Base-by-base conservation (phyloP, 2,113 vertebrate genomes). In the Choloepus hoffmanni region DNA sequence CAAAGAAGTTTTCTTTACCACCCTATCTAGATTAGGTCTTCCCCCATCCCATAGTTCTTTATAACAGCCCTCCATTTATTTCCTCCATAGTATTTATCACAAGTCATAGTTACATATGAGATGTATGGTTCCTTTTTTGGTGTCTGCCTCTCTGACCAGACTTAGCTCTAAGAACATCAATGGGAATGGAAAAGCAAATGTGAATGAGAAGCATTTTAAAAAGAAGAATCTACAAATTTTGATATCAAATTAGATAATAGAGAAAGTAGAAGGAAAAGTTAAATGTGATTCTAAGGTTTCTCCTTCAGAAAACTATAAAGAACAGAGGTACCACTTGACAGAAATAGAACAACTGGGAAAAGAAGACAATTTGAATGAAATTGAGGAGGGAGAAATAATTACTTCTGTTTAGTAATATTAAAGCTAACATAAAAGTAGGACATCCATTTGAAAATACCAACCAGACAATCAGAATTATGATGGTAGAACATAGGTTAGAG, bases 171-270 rank as follows among this genome's bases (percentile, higher is more conserved):
- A 91, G 88, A 91, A 85, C 33, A 85, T 55, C 53, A 3, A 33
- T 40, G 45, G 23, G 62, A 79, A 70, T 82, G 55, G 30, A 85
- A 93, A 85, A 70, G 73, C 30, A 63, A 84, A 76, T 73, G 76
- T 60, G 36, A 82, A 53, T 43, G 14, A 82, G 30, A 73, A 82
- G 76, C 48, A 85, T 85, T 94, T 95, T 67, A 50, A 67, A 73
- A 93, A 94, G 77, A 95, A 85, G 40, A 18, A 55, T 36, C 50
- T 74, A 88, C 1, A 50, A 40, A 50, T 85, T 89, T 91, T 85
- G 77, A 95, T 50, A 83, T 82, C 43, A 72, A 78, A 84, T 89
- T 95, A 94, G 76, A 79, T 53, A 36, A 89, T 28, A 92, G 48
- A 93, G 68, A 30, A 89, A 86, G 72, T 72, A 79, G 33, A 85